Evolutionary conservation across 1,140 invertebrate genomes (phyloP).

Genomic region (Bombus waltoni): DNA sequence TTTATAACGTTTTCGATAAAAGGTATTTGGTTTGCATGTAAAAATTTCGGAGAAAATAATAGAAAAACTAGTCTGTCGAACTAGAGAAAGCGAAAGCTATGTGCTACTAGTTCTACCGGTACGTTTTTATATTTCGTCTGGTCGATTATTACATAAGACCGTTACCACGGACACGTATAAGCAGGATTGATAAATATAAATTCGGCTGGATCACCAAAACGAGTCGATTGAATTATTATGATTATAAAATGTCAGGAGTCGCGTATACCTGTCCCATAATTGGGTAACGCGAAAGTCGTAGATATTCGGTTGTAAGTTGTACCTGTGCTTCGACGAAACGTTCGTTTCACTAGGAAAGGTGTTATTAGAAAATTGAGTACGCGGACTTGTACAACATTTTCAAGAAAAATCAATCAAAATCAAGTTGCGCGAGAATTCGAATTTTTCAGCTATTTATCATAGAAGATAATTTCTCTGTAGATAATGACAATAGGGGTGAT

Average conservation of each 20-base stretch:
- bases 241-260: slow-evolving; percentile 34
- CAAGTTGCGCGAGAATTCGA: no score
- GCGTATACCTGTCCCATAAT: slow-evolving; percentile 18
- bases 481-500: no score
- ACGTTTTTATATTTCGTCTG: slow-evolving; percentile 3
- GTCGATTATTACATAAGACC: slow-evolving; percentile 7
- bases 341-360: background rate
- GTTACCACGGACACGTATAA: slow-evolving; percentile 3
- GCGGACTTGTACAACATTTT: background rate
- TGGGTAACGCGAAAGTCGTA: slow-evolving; percentile 35
- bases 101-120: background rate
- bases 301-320: background rate
- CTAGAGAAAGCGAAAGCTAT: background rate
- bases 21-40: background rate
- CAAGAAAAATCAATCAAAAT: no score
- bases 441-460: no score
- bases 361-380: background rate
- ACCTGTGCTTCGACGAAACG: background rate
- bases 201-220: slow-evolving; percentile 17
- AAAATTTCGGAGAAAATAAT: background rate
- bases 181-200: background rate
- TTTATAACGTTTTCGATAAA: background rate
- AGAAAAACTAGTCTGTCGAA: background rate
- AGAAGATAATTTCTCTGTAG: no score
- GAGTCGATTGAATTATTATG: background rate